phyloP scores from a whole-genome alignment of 2,113 vertebrate species.

The Phalacrocorax aristotelis region DNA sequence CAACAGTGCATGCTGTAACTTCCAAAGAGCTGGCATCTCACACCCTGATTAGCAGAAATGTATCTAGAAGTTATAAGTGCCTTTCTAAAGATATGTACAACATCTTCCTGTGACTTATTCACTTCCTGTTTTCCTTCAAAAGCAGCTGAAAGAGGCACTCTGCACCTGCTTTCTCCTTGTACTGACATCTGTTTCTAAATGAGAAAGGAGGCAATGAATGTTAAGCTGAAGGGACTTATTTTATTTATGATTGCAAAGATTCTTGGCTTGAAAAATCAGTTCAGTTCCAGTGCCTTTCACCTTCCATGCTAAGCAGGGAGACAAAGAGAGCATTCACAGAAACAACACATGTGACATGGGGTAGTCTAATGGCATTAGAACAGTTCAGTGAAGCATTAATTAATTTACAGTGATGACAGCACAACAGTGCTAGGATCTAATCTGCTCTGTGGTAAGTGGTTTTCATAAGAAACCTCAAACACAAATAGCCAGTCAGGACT shows the following conservation, averaged over 20 bases:
- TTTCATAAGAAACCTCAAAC: background rate
- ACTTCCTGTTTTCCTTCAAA: background rate
- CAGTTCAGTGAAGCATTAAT: conserved; percentile 49
- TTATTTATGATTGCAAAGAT: conserved; percentile 34
- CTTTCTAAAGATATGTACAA: background rate
- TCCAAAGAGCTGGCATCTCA: background rate
- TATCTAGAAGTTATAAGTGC: background rate
- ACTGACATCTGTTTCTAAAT: conserved; percentile 1
- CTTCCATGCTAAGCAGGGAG: background rate
- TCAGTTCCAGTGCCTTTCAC: conserved; percentile 16
- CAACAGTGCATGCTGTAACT: background rate
- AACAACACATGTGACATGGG: conserved; percentile 18
- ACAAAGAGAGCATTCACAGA: conserved; percentile 61
- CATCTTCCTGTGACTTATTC: background rate
- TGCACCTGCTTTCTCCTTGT: conserved; percentile 8
- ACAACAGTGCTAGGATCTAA: background rate
- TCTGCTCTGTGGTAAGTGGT: background rate
- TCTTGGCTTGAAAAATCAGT: conserved; percentile 29
- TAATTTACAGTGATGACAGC: conserved; percentile 36
- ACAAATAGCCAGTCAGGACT: background rate
- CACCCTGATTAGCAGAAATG: background rate
- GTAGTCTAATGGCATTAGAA: conserved; percentile 32
- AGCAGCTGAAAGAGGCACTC: background rate
- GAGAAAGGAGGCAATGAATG: conserved; percentile 3
- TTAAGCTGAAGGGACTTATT: background rate